phyloP scores from a whole-genome alignment of 1,140 invertebrate genomes.

The Lethrus apterus region DNA sequence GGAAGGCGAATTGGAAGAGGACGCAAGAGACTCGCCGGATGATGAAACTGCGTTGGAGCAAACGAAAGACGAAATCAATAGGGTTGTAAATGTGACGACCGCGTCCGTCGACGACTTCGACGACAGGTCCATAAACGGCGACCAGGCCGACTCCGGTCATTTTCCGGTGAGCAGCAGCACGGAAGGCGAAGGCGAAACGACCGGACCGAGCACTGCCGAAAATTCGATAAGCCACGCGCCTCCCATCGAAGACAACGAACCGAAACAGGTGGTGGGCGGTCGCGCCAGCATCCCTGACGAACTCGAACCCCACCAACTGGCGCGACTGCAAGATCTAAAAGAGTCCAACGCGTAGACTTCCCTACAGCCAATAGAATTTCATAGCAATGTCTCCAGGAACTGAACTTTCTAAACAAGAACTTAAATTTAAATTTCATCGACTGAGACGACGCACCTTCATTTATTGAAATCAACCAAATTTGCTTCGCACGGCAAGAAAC shows the following conservation, averaged over 20 bases:
- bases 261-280: constrained; percentile 61
- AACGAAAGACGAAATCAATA: constrained; percentile 27
- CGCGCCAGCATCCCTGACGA: constrained; percentile 76
- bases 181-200: constrained; percentile 52
- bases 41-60: constrained; percentile 16
- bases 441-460: too few relatives aligned
- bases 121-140: constrained; percentile 36
- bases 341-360: constrained; percentile 86
- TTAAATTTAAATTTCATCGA: too few relatives aligned
- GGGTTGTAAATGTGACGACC: constrained; percentile 31
- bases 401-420: too few relatives aligned
- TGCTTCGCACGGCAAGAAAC: too few relatives aligned
- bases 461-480: too few relatives aligned
- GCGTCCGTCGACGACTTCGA: constrained; percentile 27
- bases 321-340: constrained; percentile 74
- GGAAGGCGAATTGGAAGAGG: constrained; percentile 28
- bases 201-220: constrained; percentile 53
- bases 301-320: constrained; percentile 74
- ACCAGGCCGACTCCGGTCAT: constrained; percentile 47
- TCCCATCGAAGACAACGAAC: constrained; percentile 40
- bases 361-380: too few relatives aligned
- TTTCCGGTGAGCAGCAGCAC: constrained; percentile 53
- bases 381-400: too few relatives aligned
- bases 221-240: constrained; percentile 48
- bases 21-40: constrained; percentile 4